phyloP scores from a whole-genome alignment of 1,140 invertebrate genomes.

The Panulirus ornatus region DNA sequence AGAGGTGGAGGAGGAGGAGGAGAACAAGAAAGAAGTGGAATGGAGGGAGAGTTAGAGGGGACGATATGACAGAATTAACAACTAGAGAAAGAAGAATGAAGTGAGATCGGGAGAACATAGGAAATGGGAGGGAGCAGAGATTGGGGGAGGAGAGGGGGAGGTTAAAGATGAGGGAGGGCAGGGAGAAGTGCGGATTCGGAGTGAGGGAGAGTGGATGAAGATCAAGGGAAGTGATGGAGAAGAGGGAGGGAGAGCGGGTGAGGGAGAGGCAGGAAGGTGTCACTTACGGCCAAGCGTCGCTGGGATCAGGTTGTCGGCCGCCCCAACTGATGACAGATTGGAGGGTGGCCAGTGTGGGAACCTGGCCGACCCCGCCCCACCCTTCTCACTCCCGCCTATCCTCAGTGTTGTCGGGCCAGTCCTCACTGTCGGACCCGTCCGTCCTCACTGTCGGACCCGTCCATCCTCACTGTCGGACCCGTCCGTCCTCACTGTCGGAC shows the following conservation, averaged over 20 bases:
- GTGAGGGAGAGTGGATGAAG: neutral
- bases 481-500: neutral
- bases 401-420: neutral
- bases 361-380: neutral
- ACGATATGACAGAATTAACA: no score
- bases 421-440: neutral
- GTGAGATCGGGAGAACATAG: neutral
- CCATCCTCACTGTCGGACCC: neutral
- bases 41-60: no score
- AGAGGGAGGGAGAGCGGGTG: neutral
- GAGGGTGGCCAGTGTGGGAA: conserved; percentile 1
- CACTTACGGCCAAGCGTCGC: conserved; percentile 30
- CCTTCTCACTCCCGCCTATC: neutral
- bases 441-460: neutral
- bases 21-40: no score
- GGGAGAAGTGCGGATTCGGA: neutral
- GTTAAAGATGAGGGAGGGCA: neutral
- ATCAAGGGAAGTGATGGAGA: neutral
- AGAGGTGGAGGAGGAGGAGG: no score
- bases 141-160: neutral
- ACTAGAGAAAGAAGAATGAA: neutral
- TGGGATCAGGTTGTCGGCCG: conserved; percentile 16
- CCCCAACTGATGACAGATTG: conserved; percentile 42
- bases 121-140: neutral
- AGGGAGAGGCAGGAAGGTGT: conserved; percentile 46